These are phyloP conservation scores for Drosophila rubida DNA, from an alignment of 2,888 invertebrate species.

Conservation along the genomic window DNA sequence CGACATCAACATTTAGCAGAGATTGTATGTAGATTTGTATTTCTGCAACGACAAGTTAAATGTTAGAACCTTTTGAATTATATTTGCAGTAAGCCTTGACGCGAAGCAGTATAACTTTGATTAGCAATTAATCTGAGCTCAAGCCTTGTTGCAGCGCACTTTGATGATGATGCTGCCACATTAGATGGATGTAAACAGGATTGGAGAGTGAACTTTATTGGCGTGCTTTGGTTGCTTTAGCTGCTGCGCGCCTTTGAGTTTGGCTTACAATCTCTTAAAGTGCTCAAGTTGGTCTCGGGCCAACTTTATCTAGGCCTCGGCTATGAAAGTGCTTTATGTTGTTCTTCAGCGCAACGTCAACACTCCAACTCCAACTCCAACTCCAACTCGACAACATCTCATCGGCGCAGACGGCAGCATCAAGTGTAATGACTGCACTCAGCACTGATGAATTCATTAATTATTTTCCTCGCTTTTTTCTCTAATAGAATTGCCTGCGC, in stretches of 20 bases:
- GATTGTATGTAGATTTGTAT: no score
- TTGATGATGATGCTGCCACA: not conserved
- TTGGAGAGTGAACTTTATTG: not conserved
- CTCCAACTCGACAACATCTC: slow-evolving; percentile 22
- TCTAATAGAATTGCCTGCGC: slow-evolving; percentile 42
- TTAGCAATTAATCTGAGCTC: not conserved
- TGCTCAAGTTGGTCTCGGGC: slow-evolving; percentile 37
- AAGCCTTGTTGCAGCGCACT: not conserved
- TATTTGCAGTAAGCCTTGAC: not conserved
- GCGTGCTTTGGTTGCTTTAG: not conserved
- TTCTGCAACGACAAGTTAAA: no score
- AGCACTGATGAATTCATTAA: slow-evolving; percentile 76
- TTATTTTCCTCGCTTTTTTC: slow-evolving; percentile 51
- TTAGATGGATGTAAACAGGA: not conserved
- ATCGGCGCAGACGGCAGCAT: slow-evolving; percentile 37
- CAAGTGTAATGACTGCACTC: slow-evolving; percentile 73
- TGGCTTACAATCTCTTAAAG: slow-evolving; percentile 39
- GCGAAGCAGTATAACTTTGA: not conserved
- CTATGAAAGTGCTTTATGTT: slow-evolving; percentile 40
- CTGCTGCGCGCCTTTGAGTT: slow-evolving; percentile 11
- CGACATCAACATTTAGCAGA: no score
- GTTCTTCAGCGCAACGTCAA: slow-evolving; percentile 30
- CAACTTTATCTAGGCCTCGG: slow-evolving; percentile 38
- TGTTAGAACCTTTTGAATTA: no score
- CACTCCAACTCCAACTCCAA: slow-evolving; percentile 32